phyloP scores from a whole-genome alignment of 2,113 vertebrate genomes.

The Talpa occidentalis region DNA sequence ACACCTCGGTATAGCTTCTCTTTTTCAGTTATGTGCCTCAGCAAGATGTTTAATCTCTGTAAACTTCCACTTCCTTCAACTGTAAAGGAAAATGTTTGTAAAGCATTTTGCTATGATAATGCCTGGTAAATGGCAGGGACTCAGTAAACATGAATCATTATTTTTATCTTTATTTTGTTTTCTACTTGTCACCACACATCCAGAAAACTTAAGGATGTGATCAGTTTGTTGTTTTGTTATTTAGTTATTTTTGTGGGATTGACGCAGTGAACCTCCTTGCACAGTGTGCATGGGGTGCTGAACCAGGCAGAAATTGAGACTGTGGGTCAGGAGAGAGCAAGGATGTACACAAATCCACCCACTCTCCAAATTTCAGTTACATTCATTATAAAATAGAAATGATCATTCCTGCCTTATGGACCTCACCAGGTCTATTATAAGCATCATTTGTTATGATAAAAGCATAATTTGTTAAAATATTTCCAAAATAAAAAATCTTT shows the following conservation, averaged over 20 bases:
- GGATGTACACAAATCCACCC: background rate
- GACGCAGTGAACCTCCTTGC: background rate
- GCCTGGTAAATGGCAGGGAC: background rate
- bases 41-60: background rate
- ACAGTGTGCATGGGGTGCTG: background rate
- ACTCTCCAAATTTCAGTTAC: background rate
- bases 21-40: background rate
- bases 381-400: background rate
- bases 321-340: slow-evolving; percentile 27
- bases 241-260: slow-evolving; percentile 3
- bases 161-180: slow-evolving; percentile 15
- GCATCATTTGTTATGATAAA: background rate
- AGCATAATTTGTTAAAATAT: slow-evolving; percentile 33
- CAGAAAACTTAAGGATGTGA: background rate
- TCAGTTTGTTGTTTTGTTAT: background rate
- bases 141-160: background rate
- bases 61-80: background rate
- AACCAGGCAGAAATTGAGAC: background rate
- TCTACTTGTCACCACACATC: background rate
- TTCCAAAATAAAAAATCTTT: background rate
- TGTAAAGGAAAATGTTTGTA: background rate
- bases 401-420: background rate
- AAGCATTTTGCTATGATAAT: slow-evolving; percentile 15
- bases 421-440: background rate
- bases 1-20: background rate